Base-by-base conservation (phyloP, 2,797 vertebrate genomes). In the Chelonia mydas region DNA sequence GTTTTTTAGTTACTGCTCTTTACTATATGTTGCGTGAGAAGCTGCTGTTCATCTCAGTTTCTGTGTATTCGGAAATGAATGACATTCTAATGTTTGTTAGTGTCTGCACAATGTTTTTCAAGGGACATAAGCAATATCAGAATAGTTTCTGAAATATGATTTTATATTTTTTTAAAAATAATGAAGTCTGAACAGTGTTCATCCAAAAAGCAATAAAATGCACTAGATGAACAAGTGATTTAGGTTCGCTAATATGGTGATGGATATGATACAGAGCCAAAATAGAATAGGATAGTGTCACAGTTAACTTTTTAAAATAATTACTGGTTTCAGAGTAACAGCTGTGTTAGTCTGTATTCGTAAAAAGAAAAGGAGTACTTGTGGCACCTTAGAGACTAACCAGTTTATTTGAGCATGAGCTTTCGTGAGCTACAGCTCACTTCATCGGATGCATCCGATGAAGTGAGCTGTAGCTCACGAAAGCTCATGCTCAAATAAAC, bases 1-100 rank as follows among this genome's bases (percentile, higher is more conserved):
- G 91, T 92, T 96, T 74, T 97, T 96, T 93, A 97, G 92, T 97
- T 95, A 55, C 61, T 94, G 61, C 37, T 76, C 96, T 92, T 96
- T 96, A 88, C 53, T 82, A 93, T 81, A 87, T 59, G 23, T 65
- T 93, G 83, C 74, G 82, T 89, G 87, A 93, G 91, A 95, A 96
- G 92, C 78, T 89, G 85, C 94, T 88, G 31, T 91, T 91, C 90
- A 90, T 95, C 89, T 19, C 61, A 3, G 3, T 84, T 89, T 78
- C 86, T 83, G 17, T 90, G 81, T 76, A 93, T 93, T 86, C 93
- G 27, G 25, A 91, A 93, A 92, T 54, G 84, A 95, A 92, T 72
- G 77, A 84, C 90, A 78, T 93, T 97, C 87, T 92, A 95, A 93
- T 57, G 87, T 31, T 84, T 65, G 7, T 54, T 41, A 55, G 91